Base-by-base conservation (phyloP, 1,140 invertebrate genomes). In the Achatina immaculata region DNA sequence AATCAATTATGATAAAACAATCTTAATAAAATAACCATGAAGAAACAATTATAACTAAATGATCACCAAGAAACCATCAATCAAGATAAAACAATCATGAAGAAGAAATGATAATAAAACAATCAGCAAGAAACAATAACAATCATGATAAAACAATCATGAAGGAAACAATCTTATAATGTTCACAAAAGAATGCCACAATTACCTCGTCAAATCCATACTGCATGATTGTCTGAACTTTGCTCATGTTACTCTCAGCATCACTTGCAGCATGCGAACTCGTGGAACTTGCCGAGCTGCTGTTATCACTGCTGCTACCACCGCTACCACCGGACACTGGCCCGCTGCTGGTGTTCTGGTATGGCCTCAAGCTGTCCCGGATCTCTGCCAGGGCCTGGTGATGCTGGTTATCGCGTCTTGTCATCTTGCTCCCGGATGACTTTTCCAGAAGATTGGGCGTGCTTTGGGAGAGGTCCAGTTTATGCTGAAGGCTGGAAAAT, bases 301-400 rank as follows among this genome's bases (percentile, higher is more conserved):
- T 82, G 34, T 85, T 84, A 11, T 85, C 85, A 75, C 83, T 84
- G 73, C 83, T 85, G 14, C 78, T 77, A 40, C 71, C 81, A 72
- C 72, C 78, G 24, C 94, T 94, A 51, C 93, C 93, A 48, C 92
- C 92, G 62, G 94, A 94, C 85, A 93, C 94, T 69, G 94, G 94
- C 80, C 93, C 94, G 84, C 93, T 94, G 51, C 71, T 83, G 51
- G 79, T 94, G 79, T 95, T 95, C 72, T 95, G 95, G 90, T 96
- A 97, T 65, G 95, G 95, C 85, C 95, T 92, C 83, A 97, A 91
- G 68, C 95, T 96, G 88, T 96, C 96, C 77, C 95, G 93, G 88
- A 97, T 97, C 91, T 96, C 94, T 90, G 95, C 95, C 91, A 97
- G 93, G 86, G 95, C 95, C 92, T 96, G 96, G 90, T 96, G 95